These are phyloP conservation scores for Hylaea fasciaria DNA, from an alignment of 2,888 invertebrate genomes.

Conservation along the genomic window DNA sequence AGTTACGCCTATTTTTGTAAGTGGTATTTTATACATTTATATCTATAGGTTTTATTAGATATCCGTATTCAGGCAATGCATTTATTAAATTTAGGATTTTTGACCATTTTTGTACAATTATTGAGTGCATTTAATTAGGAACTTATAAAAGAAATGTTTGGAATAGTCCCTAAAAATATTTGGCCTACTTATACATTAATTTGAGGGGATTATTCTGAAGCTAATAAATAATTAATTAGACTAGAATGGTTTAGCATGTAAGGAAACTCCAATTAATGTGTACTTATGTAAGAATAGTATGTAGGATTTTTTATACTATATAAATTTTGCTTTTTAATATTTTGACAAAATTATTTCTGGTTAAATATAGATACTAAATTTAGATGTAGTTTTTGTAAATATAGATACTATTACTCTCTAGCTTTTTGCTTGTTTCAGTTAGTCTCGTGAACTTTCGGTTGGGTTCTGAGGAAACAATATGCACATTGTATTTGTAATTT, in stretches of 20 bases:
- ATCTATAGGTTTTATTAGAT: slow-evolving; percentile 15
- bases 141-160: slow-evolving; percentile 61
- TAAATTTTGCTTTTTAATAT: slow-evolving; percentile 25
- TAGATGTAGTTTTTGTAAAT: slow-evolving; percentile 64
- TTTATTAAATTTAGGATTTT: slow-evolving; percentile 52
- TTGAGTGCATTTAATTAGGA: slow-evolving; percentile 58
- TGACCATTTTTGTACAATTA: slow-evolving; percentile 70
- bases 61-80: slow-evolving; percentile 36
- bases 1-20: slow-evolving; percentile 21
- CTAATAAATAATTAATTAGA: slow-evolving; percentile 8
- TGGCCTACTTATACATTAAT: slow-evolving; percentile 34
- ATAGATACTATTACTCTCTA: slow-evolving; percentile 57
- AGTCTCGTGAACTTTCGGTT: slow-evolving; percentile 81
- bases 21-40: slow-evolving; percentile 20
- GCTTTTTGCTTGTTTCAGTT: slow-evolving; percentile 60
- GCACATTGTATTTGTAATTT: slow-evolving; percentile 32
- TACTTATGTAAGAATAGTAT: slow-evolving; percentile 28
- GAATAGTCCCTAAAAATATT: slow-evolving; percentile 75
- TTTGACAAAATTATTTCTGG: slow-evolving; percentile 28
- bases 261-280: slow-evolving; percentile 26
- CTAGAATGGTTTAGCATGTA: slow-evolving; percentile 41
- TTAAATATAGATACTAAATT: slow-evolving; percentile 40
- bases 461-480: slow-evolving; percentile 77
- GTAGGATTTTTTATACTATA: slow-evolving; percentile 14
- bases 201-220: slow-evolving; percentile 81